Evolutionary conservation across 1,140 invertebrate genomes (phyloP), one percentile per base, ranked within the genome.

Genomic region (Mya arenaria): DNA sequence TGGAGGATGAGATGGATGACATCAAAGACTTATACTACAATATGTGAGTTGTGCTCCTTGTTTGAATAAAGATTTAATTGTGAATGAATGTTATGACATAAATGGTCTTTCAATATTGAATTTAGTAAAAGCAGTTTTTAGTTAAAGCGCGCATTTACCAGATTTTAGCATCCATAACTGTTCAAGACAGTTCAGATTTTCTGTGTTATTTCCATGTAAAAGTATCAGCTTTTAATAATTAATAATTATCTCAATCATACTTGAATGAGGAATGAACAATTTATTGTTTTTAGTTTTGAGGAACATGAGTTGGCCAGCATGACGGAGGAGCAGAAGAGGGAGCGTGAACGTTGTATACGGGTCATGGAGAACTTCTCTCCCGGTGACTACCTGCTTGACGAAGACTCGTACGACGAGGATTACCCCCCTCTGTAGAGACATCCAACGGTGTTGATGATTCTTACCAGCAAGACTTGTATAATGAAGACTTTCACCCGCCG

Each of bases 341-440:
- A 4, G 41, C 15, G 15, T 13, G 69, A 55, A 17, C 25, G 19
- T n/a, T 44, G 5, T 15, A 30, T 65, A 25, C n/a, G 69, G 41
- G 69, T 79, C 63, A 79, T 79, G 75, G 75, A 79, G 58, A 79
- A 79, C 44, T 79, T 79, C 39, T 48, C 68, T n/a, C 75, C 75
- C 69, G 75, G 75, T 17, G 75, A 79, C 25, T 79, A 79, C 39
- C 63, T 68, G 4, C 65, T 79, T 37, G 60, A 77, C 32, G 74
- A 77, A 25, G 60, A 77, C 10, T 32, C 58, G 8, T 56, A 28
- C 25, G 58, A 63, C 52, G 34, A 23, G 30, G 75, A 78, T 5
- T 28, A 74, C 56, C 23, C 52, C 13, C 3, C 4, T 28, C 10
- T 60, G 56, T 8, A 60, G 56, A n/a, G n/a, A n/a, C n/a, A n/a